phyloP scores from a whole-genome alignment of 1,140 invertebrate genomes.

The Bursaphelenchus mucronatus region DNA sequence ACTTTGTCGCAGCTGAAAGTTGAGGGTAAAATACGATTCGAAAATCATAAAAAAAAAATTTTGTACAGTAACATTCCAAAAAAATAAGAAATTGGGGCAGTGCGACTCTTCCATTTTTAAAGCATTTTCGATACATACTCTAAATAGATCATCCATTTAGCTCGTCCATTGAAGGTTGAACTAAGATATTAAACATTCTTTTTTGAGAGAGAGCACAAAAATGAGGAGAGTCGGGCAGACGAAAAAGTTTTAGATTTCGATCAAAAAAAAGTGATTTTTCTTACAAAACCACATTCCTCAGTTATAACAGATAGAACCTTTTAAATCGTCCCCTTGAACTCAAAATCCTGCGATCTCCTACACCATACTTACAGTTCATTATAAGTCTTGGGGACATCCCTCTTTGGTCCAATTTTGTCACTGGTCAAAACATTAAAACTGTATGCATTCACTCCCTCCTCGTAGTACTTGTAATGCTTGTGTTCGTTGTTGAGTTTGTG shows the following conservation, averaged over 20 bases:
- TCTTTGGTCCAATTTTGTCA: constrained; percentile 53
- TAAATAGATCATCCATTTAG: too few species aligned
- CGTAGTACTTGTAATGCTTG: constrained; percentile 30
- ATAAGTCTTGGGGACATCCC: constrained; percentile 37
- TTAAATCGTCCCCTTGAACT: too few species aligned
- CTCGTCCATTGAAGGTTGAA: too few species aligned
- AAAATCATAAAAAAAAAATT: too few species aligned
- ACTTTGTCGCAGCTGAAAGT: constrained; percentile 49
- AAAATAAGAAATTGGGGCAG: too few species aligned
- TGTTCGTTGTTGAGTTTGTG: constrained; percentile 32
- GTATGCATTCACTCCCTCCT: constrained; percentile 24
- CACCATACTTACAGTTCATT: constrained; percentile 44
- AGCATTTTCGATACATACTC: too few species aligned
- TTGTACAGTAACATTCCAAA: background rate
- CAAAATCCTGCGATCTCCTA: background rate
- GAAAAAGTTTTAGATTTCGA: constrained; percentile 5
- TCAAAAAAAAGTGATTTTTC: too few species aligned
- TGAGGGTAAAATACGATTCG: too few species aligned
- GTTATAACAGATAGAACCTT: too few species aligned
- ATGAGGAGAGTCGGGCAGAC: too few species aligned
- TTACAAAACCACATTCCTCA: too few species aligned
- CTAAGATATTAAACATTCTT: too few species aligned
- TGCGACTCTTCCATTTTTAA: background rate
- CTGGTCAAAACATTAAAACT: constrained; percentile 53
- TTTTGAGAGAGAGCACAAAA: background rate